Conservation (phyloP, 2,888 invertebrate genomes). For the Spatulosminthurus flaviceps region DNA sequence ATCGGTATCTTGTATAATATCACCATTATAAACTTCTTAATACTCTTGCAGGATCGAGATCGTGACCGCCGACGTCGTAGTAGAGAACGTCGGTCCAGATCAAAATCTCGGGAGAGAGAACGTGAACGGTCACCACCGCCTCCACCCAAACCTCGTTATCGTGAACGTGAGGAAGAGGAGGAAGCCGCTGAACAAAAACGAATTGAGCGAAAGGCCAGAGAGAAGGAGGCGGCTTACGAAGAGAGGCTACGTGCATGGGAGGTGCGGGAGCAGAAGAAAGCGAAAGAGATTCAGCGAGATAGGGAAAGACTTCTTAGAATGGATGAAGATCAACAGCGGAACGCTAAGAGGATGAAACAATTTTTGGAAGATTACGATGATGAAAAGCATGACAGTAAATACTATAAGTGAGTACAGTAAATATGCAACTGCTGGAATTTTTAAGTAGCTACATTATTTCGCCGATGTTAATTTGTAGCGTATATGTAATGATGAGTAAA, state of each 20-base stretch:
- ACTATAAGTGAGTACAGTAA: constrained; percentile 78
- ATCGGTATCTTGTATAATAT: no score
- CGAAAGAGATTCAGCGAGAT: constrained; percentile 89
- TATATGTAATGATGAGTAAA: no score
- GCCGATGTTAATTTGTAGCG: no score
- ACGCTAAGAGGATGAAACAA: constrained; percentile 93
- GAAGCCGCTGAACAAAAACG: constrained; percentile 90
- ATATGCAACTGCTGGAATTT: no score
- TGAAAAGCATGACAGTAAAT: constrained; percentile 95
- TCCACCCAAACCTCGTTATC: constrained; percentile 63
- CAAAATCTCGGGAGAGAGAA: constrained; percentile 64
- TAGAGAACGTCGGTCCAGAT: constrained; percentile 64
- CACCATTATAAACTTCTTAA: not conserved
- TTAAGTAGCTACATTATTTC: no score
- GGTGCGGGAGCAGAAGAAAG: constrained; percentile 85
- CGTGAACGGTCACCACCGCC: constrained; percentile 69
- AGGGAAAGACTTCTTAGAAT: constrained; percentile 84
- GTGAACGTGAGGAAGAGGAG: constrained; percentile 88
- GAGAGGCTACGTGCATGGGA: constrained; percentile 79
- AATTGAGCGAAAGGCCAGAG: constrained; percentile 87
- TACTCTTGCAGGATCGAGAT: not conserved
- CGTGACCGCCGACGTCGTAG: constrained; percentile 69
- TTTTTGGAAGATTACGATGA: constrained; percentile 99
- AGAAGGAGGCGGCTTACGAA: constrained; percentile 97
- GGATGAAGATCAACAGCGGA: constrained; percentile 86